Evolutionary conservation across 1,140 invertebrate genomes (phyloP), one percentile per base, ranked within the genome.

Genomic region (Drosophila tristis): DNA sequence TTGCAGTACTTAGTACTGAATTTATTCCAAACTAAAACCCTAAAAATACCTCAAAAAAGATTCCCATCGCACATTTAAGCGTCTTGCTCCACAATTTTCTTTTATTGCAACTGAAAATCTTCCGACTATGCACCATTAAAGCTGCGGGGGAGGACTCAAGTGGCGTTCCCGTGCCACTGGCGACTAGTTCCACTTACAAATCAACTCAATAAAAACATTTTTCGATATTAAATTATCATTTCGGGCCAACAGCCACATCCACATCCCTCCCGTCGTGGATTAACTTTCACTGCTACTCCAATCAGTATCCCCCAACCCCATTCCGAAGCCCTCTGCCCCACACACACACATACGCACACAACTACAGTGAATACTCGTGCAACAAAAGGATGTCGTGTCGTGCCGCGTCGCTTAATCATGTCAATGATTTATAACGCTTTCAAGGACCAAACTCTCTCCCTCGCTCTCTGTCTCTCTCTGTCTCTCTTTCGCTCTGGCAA

Each of bases 341-440:
- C 56, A 51, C 55, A 66, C 72, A 42, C 51, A 55, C 13, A 43
- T 9, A 16, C n/a, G 13, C 4, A n/a, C 5, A 29, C 26, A 25
- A 58, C 58, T 71, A 64, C 53, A 58, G 64, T 50, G 5, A 61
- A 43, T 43, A 50, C 20, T 58, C 53, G 64, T 81, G 74, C 74
- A 86, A 86, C 82, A 86, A 86, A 87, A 79, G 82, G 78, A 76
- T 87, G 84, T 87, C 78, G 78, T 80, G 78, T 78, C 82, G 82
- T 87, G 82, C 82, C 79, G 75, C 74, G 76, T 78, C 85, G 76
- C 84, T 89, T 89, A 89, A 89, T 89, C 84, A 89, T 89, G 84
- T 80, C 84, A 89, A 89, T 89, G 84, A 89, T 89, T 89, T 89
- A 89, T 89, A 89, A 89, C 76, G 84, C 84, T 89, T 89, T 89